Base-by-base conservation (phyloP, 2,797 vertebrate species). In the Danio kyathit region DNA sequence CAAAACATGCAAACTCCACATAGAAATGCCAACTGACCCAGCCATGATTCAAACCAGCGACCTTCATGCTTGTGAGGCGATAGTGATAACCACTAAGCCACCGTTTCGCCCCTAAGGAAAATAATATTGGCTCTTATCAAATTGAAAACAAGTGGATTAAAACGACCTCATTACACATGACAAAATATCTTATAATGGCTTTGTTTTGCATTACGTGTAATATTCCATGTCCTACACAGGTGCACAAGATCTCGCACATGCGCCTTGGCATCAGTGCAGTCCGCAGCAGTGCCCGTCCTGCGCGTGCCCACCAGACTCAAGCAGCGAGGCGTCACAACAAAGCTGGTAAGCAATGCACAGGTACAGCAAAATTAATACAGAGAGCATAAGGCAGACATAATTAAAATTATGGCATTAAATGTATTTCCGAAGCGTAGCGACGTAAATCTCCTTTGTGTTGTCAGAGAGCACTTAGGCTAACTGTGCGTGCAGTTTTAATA, bases 331-430 rank as follows among this genome's bases (percentile, higher is more conserved):
- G 54, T 51, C 66, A 60, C 82, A 80, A 66, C 76, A 82, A 71
- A 80, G 29, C 73, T 82, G 83, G 79, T 85, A 83, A 87, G 85
- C 76, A 49, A 64, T 49, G 49, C 71, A 64, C 51, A 74, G 65
- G 60, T 67, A 61, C 14, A 19, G 8, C 11, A 51, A 49, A 74
- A 57, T 49, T 80, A 66, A 66, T 40, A 56, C 51, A 41, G n/a
- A 43, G 4, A 65, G 11, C 51, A 46, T 8, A 56, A 2, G 21
- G 6, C 4, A 63, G 51, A 40, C 14, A 48, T 29, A 21, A 73
- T 52, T 8, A 49, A 44, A 73, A 72, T 17, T 5, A 16, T 49
- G 7, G 21, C 43, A 48, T 57, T 17, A 10, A n/a, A 16, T 16
- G 29, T n/a, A 1, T 63, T n/a, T 21, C 14, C 52, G 14, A 69